Conservation (phyloP, 2,113 vertebrate genomes). For the Okapia johnstoni region DNA sequence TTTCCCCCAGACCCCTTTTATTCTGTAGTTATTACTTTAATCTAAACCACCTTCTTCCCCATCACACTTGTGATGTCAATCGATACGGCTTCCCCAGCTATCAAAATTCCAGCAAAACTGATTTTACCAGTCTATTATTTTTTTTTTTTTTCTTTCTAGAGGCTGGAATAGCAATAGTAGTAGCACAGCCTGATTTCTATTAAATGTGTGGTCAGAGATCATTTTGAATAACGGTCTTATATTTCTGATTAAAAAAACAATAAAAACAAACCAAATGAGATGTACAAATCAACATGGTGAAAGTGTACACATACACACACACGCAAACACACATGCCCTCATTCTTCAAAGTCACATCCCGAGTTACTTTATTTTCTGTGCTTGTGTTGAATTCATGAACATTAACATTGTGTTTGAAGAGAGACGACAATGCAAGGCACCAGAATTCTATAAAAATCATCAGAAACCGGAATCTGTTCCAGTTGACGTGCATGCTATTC, state of each 20-base stretch:
- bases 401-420: not conserved
- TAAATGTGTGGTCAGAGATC: not conserved
- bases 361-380: not conserved
- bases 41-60: not conserved
- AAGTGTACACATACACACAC: not conserved
- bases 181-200: not conserved
- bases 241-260: not conserved
- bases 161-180: not conserved
- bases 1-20: not conserved
- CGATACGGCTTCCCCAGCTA: not conserved
- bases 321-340: not conserved
- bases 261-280: not conserved
- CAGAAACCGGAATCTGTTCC: not conserved
- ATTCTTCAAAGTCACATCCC: not conserved
- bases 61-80: not conserved
- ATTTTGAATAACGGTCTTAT: not conserved
- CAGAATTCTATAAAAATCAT: not conserved
- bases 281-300: not conserved
- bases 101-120: not conserved
- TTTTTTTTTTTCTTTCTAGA: not conserved
- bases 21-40: not conserved
- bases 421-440: not conserved
- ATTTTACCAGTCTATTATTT: not conserved
- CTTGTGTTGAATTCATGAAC: not conserved
- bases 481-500: not conserved